Conservation (phyloP, 1,140 invertebrate genomes). For the Drosophila neocordata region DNA sequence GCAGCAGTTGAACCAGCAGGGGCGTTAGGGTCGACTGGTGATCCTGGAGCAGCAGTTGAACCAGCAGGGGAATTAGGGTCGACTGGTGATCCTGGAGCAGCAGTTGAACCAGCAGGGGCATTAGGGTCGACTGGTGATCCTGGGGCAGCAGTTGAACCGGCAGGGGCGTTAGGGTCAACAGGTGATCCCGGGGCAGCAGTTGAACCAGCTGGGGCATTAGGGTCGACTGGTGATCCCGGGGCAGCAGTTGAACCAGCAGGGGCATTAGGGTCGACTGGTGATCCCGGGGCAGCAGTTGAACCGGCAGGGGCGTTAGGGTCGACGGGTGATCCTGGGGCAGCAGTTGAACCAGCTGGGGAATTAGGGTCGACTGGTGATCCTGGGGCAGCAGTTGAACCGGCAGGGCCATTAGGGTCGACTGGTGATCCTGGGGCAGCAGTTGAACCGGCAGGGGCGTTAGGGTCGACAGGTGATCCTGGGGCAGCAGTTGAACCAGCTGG, state of each 20-base stretch:
- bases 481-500: not conserved
- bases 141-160: conserved; percentile 1
- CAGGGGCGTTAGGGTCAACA: conserved; percentile 11
- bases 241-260: conserved; percentile 12
- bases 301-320: conserved; percentile 22
- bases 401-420: conserved; percentile 5
- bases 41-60: not conserved
- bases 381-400: conserved; percentile 12
- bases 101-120: not conserved
- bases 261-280: conserved; percentile 23
- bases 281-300: conserved; percentile 9
- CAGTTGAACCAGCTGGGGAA: not conserved
- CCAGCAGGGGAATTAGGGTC: conserved; percentile 10
- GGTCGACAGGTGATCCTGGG: not conserved
- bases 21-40: conserved; percentile 15
- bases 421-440: not conserved
- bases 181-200: conserved; percentile 1
- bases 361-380: conserved; percentile 17
- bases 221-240: conserved; percentile 6
- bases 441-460: conserved; percentile 32
- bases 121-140: conserved; percentile 15
- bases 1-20: conserved; percentile 12
- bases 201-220: conserved; percentile 17
- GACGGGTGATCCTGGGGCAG: conserved; percentile 1
- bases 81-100: not conserved